Evolutionary conservation across 2,797 vertebrate species (phyloP).

Genomic region (Pristis pectinata): DNA sequence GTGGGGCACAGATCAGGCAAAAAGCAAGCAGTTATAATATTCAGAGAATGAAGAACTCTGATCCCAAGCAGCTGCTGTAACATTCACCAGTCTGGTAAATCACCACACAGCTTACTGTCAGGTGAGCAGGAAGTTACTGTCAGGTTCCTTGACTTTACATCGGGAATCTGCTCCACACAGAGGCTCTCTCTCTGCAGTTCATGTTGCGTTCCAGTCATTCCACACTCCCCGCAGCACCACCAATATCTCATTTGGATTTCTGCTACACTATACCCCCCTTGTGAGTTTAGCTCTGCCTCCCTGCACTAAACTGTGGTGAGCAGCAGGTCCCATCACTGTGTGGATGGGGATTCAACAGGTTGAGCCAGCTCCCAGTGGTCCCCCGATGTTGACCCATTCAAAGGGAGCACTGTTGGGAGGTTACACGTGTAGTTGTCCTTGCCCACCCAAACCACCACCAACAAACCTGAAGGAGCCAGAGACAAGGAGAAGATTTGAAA

Average conservation of each 20-base stretch:
- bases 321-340: not conserved
- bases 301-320: not conserved
- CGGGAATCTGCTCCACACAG: not conserved
- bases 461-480: too few relatives aligned
- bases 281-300: not conserved
- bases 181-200: not conserved
- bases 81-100: not conserved
- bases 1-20: not conserved
- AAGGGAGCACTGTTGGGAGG: not conserved
- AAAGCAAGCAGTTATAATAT: not conserved
- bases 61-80: not conserved
- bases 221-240: not conserved
- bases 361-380: too few relatives aligned
- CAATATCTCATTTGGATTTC: not conserved
- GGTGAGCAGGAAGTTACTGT: not conserved
- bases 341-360: too few relatives aligned
- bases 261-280: not conserved
- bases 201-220: not conserved
- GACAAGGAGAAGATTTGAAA: not conserved
- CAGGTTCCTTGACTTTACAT: not conserved
- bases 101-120: not conserved
- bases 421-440: not conserved
- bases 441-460: too few relatives aligned
- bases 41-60: conserved; percentile 9
- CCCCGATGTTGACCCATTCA: not conserved